Conservation (phyloP, 2,888 invertebrate genomes). For the Yponomeuta sedellus region DNA sequence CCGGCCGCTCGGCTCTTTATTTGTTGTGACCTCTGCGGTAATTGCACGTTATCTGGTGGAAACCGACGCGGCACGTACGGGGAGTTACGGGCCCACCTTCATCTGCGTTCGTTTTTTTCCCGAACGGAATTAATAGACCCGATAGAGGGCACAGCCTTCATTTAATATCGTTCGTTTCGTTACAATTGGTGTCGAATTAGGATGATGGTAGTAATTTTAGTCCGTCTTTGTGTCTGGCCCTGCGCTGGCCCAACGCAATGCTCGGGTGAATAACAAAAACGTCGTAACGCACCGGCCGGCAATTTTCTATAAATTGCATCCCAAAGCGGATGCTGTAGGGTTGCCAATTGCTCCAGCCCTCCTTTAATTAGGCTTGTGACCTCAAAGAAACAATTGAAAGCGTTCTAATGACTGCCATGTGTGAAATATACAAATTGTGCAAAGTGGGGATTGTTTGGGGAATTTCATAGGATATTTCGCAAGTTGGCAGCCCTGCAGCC, state of each 20-base stretch:
- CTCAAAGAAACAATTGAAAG: too few species aligned
- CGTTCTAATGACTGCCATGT: too few species aligned
- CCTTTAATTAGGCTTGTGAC: constrained; percentile 9
- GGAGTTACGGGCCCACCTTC: constrained; percentile 47
- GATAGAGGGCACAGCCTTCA: constrained; percentile 63
- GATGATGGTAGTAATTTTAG: constrained; percentile 63
- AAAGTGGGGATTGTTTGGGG: not conserved
- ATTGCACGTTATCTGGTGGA: constrained; percentile 56
- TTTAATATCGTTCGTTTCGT: constrained; percentile 55
- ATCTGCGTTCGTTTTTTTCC: constrained; percentile 66
- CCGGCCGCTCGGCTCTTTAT: constrained; percentile 52
- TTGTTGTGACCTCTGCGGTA: constrained; percentile 71
- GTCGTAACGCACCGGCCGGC: constrained; percentile 28
- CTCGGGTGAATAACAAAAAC: constrained; percentile 40
- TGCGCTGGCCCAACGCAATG: constrained; percentile 28
- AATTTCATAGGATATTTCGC: not conserved
- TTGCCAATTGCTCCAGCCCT: constrained; percentile 6
- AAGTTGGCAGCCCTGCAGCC: constrained; percentile 41
- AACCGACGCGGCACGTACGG: constrained; percentile 49
- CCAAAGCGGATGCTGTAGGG: constrained; percentile 26
- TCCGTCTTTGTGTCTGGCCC: constrained; percentile 28
- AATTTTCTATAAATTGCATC: constrained; percentile 50
- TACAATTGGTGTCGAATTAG: constrained; percentile 49
- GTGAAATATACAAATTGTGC: too few species aligned
- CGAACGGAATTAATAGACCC: constrained; percentile 68